These are phyloP conservation scores for Amphiprion ocellaris DNA, from an alignment of 2,113 vertebrate species.

Conservation along the genomic window DNA sequence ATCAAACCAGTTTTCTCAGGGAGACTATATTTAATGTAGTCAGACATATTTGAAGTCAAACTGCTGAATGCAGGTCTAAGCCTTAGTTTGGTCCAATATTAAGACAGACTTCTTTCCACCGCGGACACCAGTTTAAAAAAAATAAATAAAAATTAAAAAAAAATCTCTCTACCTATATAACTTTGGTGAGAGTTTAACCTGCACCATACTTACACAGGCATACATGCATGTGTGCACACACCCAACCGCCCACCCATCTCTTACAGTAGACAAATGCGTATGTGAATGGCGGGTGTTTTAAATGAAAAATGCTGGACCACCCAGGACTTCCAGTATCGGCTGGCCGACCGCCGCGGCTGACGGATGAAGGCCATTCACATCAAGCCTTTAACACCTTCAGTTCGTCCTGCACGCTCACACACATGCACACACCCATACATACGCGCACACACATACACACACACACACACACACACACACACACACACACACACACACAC, in stretches of 20 bases:
- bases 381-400: slow-evolving; percentile 77
- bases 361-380: slow-evolving; percentile 80
- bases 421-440: slow-evolving; percentile 20
- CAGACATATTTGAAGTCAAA: not conserved
- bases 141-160: not conserved
- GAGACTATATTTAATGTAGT: not conserved
- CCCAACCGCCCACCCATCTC: slow-evolving; percentile 49
- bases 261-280: slow-evolving; percentile 72
- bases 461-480: slow-evolving; percentile 16
- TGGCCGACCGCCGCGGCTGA: slow-evolving; percentile 69
- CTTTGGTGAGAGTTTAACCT: slow-evolving; percentile 13
- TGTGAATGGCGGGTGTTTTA: slow-evolving; percentile 69
- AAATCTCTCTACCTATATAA: slow-evolving; percentile 11
- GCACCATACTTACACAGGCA: slow-evolving; percentile 11
- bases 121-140: not conserved
- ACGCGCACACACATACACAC: slow-evolving; percentile 16
- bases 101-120: not conserved
- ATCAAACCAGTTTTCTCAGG: not conserved
- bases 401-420: slow-evolving; percentile 29
- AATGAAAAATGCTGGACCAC: slow-evolving; percentile 76
- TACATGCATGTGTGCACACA: not conserved
- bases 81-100: not conserved
- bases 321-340: slow-evolving; percentile 68
- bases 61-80: not conserved
- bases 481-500: slow-evolving; percentile 8